Evolutionary conservation across 53 echinoderm and acorn worm species (phyloP), one percentile per base, ranked within the genome.

Genomic region (Henricia sp.): DNA sequence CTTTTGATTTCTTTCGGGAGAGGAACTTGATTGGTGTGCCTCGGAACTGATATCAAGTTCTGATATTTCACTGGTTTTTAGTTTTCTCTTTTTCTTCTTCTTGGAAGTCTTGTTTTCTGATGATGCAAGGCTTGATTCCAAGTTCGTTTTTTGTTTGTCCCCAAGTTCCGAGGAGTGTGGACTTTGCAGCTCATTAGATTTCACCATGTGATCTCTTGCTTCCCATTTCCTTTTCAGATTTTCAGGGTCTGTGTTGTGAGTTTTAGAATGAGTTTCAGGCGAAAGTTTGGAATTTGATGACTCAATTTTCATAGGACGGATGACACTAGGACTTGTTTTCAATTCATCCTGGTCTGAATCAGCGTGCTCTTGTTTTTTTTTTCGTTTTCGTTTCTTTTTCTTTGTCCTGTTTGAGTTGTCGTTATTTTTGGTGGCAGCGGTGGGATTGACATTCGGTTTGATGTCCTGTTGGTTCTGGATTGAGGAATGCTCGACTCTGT

Each of bases 391-490:
- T 21, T 52, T 34, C 53, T 34, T 70, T 48, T 41, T 53, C 23
- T 48, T 46, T 83, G 54, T 56, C 50, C 57, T 69, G 5, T 72
- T 67, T 32, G 55, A 56, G 33, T 40, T 36, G 50, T 32, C 67
- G 33, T 67, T 64, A 16, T 30, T 17, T 72, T 84, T 85, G 52
- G 37, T 48, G 50, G 55, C 62, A 63, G 69, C 40, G 36, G 68
- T 83, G 68, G 83, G 53, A 69, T 83, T 37, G 24, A 0, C 34
- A 37, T 26, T 35, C 23, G 24, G 19, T 67, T n/a, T n/a, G n/a
- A n/a, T n/a, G n/a, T n/a, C n/a, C n/a, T n/a, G n/a, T n/a, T n/a
- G n/a, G n/a, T n/a, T n/a, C n/a, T n/a, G n/a, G n/a, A n/a, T n/a
- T n/a, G n/a, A n/a, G n/a, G n/a, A n/a, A n/a, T n/a, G n/a, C n/a